These are phyloP conservation scores for Brachycybe producta DNA, from an alignment of 2,888 invertebrate genomes.

Conservation along the genomic window DNA sequence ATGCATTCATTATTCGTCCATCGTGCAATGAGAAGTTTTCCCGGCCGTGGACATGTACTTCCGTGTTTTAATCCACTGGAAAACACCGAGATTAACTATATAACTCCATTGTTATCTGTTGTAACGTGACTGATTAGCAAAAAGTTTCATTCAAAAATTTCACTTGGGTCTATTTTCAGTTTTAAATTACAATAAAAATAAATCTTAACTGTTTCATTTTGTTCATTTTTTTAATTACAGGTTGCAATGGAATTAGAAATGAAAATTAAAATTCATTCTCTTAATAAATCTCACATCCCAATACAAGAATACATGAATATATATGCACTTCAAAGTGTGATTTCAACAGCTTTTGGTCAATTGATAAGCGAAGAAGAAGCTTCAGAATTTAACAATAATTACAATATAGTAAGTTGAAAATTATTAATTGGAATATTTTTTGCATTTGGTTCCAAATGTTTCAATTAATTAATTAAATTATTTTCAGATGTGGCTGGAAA, in stretches of 20 bases:
- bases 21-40: too few species aligned
- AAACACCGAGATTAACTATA: too few species aligned
- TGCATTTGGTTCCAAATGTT: background rate
- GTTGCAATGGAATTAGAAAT: background rate
- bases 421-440: background rate
- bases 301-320: constrained; percentile 1
- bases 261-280: background rate
- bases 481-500: background rate
- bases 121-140: too few species aligned
- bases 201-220: background rate
- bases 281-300: background rate
- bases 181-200: background rate
- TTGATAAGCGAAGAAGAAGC: constrained; percentile 2
- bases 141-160: background rate
- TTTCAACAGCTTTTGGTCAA: background rate
- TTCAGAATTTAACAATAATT: background rate
- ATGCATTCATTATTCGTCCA: too few species aligned
- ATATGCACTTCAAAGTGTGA: background rate
- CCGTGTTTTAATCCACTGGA: too few species aligned
- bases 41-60: too few species aligned
- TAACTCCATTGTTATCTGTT: too few species aligned
- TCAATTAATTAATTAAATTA: background rate
- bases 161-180: background rate
- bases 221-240: too few species aligned
- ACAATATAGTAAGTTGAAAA: background rate